Conservation (phyloP, 92 coral and sea anemone genomes). For the Desmophyllum pertusum region DNA sequence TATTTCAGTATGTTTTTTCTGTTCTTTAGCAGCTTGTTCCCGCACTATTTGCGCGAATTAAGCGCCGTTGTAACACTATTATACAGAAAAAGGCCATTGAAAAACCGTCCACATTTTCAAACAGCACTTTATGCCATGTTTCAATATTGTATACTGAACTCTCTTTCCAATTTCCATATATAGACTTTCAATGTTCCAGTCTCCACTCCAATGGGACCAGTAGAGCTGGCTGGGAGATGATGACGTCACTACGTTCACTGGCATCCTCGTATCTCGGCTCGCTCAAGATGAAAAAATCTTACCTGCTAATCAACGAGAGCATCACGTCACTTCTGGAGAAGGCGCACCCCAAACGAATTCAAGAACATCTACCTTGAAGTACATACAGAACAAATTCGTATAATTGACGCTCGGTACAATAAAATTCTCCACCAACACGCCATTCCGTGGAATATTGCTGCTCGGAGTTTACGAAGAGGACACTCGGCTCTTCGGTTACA, state of each 20-base stretch:
- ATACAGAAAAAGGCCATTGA: too few species aligned
- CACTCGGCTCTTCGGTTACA: conserved; percentile 92
- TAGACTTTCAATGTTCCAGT: conserved; percentile 60
- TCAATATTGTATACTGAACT: neutral
- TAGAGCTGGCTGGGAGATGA: conserved; percentile 68
- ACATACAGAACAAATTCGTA: conserved; percentile 70
- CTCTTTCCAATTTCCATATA: conserved; percentile 18
- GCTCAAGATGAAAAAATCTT: conserved; percentile 80
- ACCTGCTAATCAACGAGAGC: conserved; percentile 86
- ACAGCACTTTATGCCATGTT: neutral
- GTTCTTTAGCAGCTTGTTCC: too few species aligned
- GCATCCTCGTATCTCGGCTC: conserved; percentile 87
- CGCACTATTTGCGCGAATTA: too few species aligned
- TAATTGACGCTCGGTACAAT: conserved; percentile 65
- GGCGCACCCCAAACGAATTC: conserved; percentile 80
- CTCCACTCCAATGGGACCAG: conserved; percentile 46
- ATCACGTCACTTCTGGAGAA: conserved; percentile 76
- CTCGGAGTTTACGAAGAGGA: conserved; percentile 93
- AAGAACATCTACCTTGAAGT: conserved; percentile 75
- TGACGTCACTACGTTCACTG: conserved; percentile 74
- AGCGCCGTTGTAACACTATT: too few species aligned
- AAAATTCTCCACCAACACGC: conserved; percentile 69
- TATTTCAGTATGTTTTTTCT: too few species aligned
- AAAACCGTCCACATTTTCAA: too few species aligned
- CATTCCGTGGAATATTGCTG: conserved; percentile 91